phyloP scores from a whole-genome alignment of 2,888 invertebrate genomes.

The Spatulosminthurus flaviceps region DNA sequence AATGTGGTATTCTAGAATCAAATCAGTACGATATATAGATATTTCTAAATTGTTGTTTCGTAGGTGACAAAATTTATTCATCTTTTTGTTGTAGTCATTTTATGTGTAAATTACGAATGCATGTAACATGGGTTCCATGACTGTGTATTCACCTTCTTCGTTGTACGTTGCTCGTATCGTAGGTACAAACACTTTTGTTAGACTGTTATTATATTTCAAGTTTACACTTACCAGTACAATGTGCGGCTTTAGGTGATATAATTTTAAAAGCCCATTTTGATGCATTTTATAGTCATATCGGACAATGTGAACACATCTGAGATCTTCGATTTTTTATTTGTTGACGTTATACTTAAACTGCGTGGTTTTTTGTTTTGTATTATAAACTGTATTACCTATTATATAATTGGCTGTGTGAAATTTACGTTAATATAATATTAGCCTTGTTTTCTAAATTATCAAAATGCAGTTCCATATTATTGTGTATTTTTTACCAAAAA shows the following conservation, averaged over 20 bases:
- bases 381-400: background rate
- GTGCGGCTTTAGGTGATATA: constrained; percentile 31
- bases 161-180: constrained; percentile 26
- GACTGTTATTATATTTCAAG: constrained; percentile 31
- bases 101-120: background rate
- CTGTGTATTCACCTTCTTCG: background rate
- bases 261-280: constrained; percentile 32
- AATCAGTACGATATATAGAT: no score
- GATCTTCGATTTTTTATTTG: constrained; percentile 28
- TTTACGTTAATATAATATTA: background rate
- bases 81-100: constrained; percentile 8
- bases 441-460: background rate
- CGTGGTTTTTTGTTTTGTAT: constrained; percentile 6
- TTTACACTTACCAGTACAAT: constrained; percentile 35
- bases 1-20: no score
- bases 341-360: constrained; percentile 18
- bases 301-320: constrained; percentile 32
- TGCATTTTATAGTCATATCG: constrained; percentile 39
- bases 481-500: no score
- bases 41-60: no score
- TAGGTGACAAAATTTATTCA: background rate
- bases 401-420: background rate
- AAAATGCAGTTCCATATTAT: background rate
- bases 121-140: background rate
- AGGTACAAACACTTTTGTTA: constrained; percentile 40